Evolutionary conservation across 1,140 invertebrate species (phyloP).

Genomic region (Sipha flava): DNA sequence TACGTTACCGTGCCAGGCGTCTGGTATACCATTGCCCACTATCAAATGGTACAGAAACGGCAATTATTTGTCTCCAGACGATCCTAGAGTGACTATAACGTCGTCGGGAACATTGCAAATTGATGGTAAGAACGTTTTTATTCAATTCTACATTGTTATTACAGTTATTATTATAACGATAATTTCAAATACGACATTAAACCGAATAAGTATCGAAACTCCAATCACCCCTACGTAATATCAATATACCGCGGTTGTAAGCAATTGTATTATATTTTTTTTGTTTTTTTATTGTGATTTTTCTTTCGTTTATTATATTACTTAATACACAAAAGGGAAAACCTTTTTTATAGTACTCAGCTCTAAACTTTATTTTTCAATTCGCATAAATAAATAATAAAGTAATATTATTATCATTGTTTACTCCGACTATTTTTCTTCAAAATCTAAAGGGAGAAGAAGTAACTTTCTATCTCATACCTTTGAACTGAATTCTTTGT

Average conservation of each 20-base stretch:
- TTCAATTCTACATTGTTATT: too few relatives aligned
- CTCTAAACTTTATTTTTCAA: neutral
- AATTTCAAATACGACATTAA: too few relatives aligned
- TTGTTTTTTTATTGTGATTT: neutral
- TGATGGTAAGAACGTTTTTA: constrained; percentile 64
- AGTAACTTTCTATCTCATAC: neutral
- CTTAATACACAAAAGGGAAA: neutral
- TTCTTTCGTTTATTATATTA: neutral
- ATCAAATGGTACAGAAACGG: constrained; percentile 79
- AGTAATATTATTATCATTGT: neutral
- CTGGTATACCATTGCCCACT: constrained; percentile 58
- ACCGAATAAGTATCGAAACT: too few relatives aligned
- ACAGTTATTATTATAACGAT: too few relatives aligned
- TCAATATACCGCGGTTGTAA: neutral
- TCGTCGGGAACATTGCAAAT: constrained; percentile 68
- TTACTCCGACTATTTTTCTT: neutral
- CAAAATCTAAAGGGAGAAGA: neutral
- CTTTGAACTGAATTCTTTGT: neutral
- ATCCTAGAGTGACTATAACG: constrained; percentile 51
- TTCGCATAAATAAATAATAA: neutral
- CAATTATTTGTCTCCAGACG: constrained; percentile 44
- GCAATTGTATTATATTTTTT: neutral
- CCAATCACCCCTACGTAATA: too few relatives aligned
- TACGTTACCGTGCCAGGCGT: constrained; percentile 71
- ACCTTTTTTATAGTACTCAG: neutral